A percentile compares a stretch with the other conserved stretches of the same genome.
Evolutionary conservation across 1,140 invertebrate genomes (phyloP).

Genomic region (Semibalanus balanoides): DNA sequence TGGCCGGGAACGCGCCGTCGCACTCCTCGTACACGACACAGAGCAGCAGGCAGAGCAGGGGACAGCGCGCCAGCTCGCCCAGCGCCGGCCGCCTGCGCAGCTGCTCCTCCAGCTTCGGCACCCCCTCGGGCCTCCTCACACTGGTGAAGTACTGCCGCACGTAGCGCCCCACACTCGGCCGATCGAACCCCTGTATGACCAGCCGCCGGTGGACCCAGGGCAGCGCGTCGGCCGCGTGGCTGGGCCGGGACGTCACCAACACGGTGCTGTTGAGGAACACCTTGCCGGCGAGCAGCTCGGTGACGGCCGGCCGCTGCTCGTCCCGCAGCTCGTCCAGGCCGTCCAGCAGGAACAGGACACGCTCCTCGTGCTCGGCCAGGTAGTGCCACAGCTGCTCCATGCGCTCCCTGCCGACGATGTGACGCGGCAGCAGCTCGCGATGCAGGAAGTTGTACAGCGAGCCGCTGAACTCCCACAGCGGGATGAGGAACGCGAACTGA

Average conservation of each 20-base stretch:
- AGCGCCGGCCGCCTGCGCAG: slow-evolving; percentile 22
- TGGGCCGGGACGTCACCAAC: slow-evolving; percentile 36
- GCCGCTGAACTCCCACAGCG: slow-evolving; percentile 35
- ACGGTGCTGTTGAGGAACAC: slow-evolving; percentile 39
- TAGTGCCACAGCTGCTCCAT: slow-evolving; percentile 26
- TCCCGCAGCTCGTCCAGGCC: slow-evolving; percentile 35
- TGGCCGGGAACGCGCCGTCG: slow-evolving; percentile 25
- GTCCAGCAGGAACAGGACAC: slow-evolving; percentile 39
- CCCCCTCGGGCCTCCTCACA: slow-evolving; percentile 28
- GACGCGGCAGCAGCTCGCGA: slow-evolving; percentile 31
- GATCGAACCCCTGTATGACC: slow-evolving; percentile 36
- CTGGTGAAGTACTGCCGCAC: slow-evolving; percentile 36
- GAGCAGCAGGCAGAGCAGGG: slow-evolving; percentile 39
- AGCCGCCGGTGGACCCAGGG: slow-evolving; percentile 34
- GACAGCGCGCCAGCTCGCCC: slow-evolving; percentile 34
- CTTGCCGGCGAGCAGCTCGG: slow-evolving; percentile 37
- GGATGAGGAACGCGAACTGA: slow-evolving; percentile 35
- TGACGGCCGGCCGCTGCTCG: slow-evolving; percentile 31
- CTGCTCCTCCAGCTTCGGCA: slow-evolving; percentile 20
- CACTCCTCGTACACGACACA: slow-evolving; percentile 35
- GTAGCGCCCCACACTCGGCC: slow-evolving; percentile 36
- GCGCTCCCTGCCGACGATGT: slow-evolving; percentile 25
- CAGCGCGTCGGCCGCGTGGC: slow-evolving; percentile 26
- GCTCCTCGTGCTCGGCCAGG: slow-evolving; percentile 33
- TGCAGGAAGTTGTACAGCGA: slow-evolving; percentile 32